A percentile compares a stretch with the other conserved stretches of the same genome.
Conservation (phyloP, 2,113 vertebrate species). For the Salvelinus sp. region DNA sequence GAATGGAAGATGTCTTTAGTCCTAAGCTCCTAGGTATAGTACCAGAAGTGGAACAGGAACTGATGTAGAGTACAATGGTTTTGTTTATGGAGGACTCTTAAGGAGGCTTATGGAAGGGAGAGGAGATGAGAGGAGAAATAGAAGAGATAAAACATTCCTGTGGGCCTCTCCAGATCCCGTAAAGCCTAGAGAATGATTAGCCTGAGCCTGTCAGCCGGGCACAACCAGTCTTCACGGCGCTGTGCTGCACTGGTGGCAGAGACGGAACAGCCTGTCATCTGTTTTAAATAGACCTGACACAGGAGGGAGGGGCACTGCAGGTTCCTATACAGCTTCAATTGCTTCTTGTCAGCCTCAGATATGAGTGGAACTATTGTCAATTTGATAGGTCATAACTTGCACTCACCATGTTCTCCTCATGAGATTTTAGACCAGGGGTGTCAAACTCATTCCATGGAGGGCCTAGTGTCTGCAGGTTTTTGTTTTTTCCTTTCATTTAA, state of each 20-base stretch:
- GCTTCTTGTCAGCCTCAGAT: background rate
- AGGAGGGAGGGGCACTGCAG: background rate
- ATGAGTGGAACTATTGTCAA: background rate
- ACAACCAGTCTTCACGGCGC: background rate
- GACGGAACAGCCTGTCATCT: background rate
- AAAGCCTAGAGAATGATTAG: background rate
- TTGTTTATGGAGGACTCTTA: background rate
- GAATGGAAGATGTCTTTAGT: too few relatives aligned
- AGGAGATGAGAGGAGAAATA: background rate
- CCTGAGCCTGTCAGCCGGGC: background rate
- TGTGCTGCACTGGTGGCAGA: too few relatives aligned
- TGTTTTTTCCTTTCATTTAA: too few relatives aligned
- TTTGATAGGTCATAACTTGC: background rate
- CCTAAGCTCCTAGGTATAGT: too few relatives aligned
- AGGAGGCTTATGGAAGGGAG: background rate
- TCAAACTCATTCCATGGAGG: too few relatives aligned
- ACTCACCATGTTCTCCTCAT: too few relatives aligned
- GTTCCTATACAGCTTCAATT: background rate
- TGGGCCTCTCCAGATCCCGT: background rate
- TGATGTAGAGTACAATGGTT: background rate
- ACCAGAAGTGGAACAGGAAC: background rate
- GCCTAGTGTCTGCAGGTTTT: too few relatives aligned
- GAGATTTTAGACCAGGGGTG: too few relatives aligned
- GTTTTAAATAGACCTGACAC: background rate
- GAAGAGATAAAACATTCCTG: background rate